Percentiles rank a stretch among this genome's conserved stretches.
Evolutionary conservation across 1,140 invertebrate genomes (phyloP).

Genomic region (Bombus picipes): DNA sequence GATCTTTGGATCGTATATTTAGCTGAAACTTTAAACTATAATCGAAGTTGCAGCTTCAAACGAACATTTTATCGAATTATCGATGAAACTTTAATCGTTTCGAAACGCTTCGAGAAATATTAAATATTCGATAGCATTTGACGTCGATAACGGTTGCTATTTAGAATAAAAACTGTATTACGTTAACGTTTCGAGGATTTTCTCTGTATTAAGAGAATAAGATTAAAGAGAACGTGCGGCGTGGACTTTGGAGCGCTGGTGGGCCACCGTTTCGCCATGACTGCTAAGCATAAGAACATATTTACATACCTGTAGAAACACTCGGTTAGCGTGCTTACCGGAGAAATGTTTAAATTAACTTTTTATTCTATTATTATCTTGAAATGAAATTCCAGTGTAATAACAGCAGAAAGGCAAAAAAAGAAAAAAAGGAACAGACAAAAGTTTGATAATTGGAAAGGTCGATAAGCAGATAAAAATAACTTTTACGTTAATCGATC

Average conservation of each 20-base stretch:
- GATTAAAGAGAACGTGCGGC: neutral
- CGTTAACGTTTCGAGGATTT: no score
- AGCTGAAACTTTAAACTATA: no score
- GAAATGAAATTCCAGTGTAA: neutral
- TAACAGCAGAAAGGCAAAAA: neutral
- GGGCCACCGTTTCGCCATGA: neutral
- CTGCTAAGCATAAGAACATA: neutral
- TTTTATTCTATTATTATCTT: neutral
- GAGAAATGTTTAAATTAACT: slow-evolving; percentile 1
- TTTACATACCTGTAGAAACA: slow-evolving; percentile 20
- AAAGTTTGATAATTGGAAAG: neutral
- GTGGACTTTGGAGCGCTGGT: neutral
- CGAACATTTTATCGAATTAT: no score
- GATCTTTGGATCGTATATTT: no score
- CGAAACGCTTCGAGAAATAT: no score
- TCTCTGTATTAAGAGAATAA: neutral
- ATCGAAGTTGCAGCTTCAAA: no score
- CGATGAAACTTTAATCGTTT: no score
- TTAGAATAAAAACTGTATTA: neutral
- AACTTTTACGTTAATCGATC: no score
- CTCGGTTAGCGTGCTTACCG: neutral
- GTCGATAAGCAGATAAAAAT: no score
- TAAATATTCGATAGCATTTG: no score
- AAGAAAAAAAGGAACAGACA: neutral
- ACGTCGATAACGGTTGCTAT: neutral